phyloP scores from a whole-genome alignment of 2,113 vertebrate genomes.

The Noturus placidus region DNA sequence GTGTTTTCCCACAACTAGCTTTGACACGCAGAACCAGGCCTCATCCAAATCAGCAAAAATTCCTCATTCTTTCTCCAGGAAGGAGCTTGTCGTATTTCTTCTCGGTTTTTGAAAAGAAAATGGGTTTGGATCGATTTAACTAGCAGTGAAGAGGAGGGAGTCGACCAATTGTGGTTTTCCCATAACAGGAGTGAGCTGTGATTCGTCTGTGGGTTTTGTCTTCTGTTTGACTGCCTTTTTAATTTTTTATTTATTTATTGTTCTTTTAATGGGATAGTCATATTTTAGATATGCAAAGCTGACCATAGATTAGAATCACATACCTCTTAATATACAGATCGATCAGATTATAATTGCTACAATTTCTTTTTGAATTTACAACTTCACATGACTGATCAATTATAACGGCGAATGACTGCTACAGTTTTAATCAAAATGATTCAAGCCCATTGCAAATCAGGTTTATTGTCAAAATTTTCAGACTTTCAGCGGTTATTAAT shows the following conservation, averaged over 20 bases:
- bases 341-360: not conserved
- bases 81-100: not conserved
- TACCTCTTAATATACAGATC: not conserved
- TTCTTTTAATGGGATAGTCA: not conserved
- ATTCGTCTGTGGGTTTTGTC: conserved; percentile 10
- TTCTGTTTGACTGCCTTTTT: not conserved
- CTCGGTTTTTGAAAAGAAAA: not conserved
- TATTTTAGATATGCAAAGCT: not conserved
- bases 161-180: not conserved
- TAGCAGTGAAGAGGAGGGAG: not conserved
- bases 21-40: conserved; percentile 2
- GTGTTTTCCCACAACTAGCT: conserved; percentile 17
- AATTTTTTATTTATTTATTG: not conserved
- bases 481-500: too few relatives aligned
- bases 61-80: not conserved
- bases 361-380: not conserved
- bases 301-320: not conserved
- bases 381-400: not conserved
- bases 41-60: not conserved
- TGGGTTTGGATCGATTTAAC: not conserved
- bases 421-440: too few relatives aligned
- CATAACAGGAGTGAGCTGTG: not conserved
- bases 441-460: too few relatives aligned
- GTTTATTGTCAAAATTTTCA: too few relatives aligned
- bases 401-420: not conserved